Evolutionary conservation across 2,113 vertebrate species (phyloP).

Genomic region (Microcebus jonahi): DNA sequence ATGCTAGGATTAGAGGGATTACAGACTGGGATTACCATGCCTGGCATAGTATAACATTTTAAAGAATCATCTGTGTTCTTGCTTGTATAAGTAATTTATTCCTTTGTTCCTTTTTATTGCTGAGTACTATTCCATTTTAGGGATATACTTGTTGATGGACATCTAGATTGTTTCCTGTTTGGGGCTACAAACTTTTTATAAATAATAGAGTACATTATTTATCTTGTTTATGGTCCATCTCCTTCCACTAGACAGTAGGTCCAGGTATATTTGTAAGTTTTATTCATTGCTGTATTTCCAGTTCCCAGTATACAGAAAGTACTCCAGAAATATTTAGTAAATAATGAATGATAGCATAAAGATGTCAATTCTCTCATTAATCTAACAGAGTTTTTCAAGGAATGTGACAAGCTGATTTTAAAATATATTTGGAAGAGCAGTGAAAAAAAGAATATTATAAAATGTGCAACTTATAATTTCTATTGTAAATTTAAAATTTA

Average conservation of each 20-base stretch:
- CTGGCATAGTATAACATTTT: neutral
- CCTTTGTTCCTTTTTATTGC: neutral
- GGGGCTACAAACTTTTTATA: neutral
- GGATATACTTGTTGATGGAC: neutral
- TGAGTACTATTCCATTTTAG: neutral
- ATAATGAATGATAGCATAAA: neutral
- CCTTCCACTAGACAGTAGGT: neutral
- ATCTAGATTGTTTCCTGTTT: neutral
- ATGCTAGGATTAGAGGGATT: no score
- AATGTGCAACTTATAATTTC: neutral
- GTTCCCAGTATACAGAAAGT: neutral
- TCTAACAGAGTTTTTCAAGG: neutral
- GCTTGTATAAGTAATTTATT: neutral
- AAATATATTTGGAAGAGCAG: neutral
- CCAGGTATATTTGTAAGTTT: neutral
- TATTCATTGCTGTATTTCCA: neutral
- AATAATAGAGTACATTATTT: neutral
- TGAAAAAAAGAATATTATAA: neutral
- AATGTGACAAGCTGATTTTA: neutral
- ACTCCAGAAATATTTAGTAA: neutral
- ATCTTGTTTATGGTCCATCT: neutral
- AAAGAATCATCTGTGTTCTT: neutral
- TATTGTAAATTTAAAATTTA: neutral
- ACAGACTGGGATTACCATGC: no score
- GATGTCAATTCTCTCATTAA: constrained; percentile 10